These are phyloP conservation scores for Teleogryllus oceanicus DNA, from an alignment of 2,888 invertebrate species.

Conservation along the genomic window DNA sequence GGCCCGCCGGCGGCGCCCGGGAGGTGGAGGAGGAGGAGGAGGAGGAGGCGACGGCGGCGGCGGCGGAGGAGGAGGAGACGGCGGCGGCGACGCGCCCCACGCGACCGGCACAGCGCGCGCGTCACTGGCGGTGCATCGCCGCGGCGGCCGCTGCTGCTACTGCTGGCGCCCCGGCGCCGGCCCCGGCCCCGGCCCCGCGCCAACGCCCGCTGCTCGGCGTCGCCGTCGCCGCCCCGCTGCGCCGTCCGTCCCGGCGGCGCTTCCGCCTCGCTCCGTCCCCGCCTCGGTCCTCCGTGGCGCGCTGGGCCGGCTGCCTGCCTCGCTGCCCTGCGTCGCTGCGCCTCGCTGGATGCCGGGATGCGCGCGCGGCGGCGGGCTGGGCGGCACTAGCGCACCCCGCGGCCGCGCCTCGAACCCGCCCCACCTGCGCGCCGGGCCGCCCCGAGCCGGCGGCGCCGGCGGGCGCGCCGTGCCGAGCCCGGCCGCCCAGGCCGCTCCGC, in stretches of 20 bases:
- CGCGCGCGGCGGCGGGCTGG: background rate
- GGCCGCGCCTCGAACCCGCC: background rate
- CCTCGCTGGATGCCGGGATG: background rate
- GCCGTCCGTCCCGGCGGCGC: background rate
- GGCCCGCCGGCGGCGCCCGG: no score
- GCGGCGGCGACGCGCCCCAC: constrained; percentile 61
- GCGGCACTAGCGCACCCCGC: background rate
- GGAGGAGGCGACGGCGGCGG: constrained; percentile 45
- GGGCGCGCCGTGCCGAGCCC: background rate
- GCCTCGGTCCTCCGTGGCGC: background rate
- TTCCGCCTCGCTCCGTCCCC: background rate
- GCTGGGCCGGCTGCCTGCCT: background rate
- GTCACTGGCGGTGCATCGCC: background rate
- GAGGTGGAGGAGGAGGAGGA: background rate
- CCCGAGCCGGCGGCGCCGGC: background rate
- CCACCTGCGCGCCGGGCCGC: background rate
- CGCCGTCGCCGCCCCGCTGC: background rate
- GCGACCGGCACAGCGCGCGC: background rate
- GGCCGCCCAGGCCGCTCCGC: no score
- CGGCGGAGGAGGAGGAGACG: constrained; percentile 52
- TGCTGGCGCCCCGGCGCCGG: no score
- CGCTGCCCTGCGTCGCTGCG: background rate
- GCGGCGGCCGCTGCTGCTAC: background rate
- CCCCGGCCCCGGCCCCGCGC: background rate
- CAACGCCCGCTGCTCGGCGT: background rate